Evolutionary conservation across 1,140 invertebrate genomes (phyloP).

Genomic region (Argopecten irradians): DNA sequence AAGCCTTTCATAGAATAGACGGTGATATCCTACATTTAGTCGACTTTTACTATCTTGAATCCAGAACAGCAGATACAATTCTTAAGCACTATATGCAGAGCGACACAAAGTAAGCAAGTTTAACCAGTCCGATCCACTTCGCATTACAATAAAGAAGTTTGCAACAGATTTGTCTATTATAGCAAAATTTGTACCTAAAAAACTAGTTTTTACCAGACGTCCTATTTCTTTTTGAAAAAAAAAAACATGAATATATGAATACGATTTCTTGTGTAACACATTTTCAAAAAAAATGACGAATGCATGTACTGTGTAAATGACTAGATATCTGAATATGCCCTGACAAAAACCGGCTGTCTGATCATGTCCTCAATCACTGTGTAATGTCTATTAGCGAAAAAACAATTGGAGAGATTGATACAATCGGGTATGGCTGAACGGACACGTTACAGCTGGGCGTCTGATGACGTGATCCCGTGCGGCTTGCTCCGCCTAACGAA

Average conservation of each 20-base stretch:
- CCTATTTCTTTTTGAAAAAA: not conserved
- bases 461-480: slow-evolving; percentile 5
- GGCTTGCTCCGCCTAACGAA: not conserved
- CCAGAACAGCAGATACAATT: too few species aligned
- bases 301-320: not conserved
- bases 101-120: too few species aligned
- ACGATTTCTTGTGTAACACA: not conserved
- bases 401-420: not conserved
- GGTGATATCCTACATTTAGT: too few species aligned
- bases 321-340: not conserved
- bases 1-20: too few species aligned
- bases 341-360: not conserved
- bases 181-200: too few species aligned
- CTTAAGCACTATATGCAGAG: too few species aligned
- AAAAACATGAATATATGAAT: not conserved
- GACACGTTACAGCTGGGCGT: not conserved
- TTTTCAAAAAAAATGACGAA: not conserved
- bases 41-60: too few species aligned
- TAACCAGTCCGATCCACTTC: too few species aligned
- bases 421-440: not conserved
- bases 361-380: not conserved
- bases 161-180: too few species aligned
- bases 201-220: not conserved
- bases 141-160: too few species aligned
- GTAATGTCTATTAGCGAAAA: slow-evolving; percentile 17